A percentile compares a stretch with the other conserved stretches of the same genome.
phyloP scores from a whole-genome alignment of 2,797 vertebrate genomes.

The Poecilia wingei region DNA sequence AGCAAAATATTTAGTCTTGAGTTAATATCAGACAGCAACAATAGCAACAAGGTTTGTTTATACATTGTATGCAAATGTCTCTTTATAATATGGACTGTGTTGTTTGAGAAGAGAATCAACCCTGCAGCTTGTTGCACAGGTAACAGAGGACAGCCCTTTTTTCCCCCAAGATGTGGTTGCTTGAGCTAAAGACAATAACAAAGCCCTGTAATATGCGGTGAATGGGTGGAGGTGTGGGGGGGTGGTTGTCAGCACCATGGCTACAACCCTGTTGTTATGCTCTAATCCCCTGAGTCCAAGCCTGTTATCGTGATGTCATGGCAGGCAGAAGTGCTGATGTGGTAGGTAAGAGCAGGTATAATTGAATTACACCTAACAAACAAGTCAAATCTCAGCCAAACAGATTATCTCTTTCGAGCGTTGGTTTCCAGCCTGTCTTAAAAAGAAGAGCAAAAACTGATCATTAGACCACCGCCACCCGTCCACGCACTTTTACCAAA shows the following conservation, averaged over 20 bases:
- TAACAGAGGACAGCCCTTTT: neutral
- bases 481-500: neutral
- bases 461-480: slow-evolving; percentile 8
- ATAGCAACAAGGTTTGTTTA: neutral
- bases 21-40: neutral
- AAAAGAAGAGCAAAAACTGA: neutral
- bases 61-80: neutral
- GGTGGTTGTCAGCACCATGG: slow-evolving; percentile 48
- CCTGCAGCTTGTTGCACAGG: neutral
- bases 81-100: neutral
- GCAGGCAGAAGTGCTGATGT: slow-evolving; percentile 57
- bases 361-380: slow-evolving; percentile 61
- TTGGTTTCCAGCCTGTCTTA: slow-evolving; percentile 6
- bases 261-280: slow-evolving; percentile 34
- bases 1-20: neutral
- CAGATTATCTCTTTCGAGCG: slow-evolving; percentile 35
- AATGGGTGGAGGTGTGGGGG: neutral
- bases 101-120: slow-evolving; percentile 17
- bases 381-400: slow-evolving; percentile 11
- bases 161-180: slow-evolving; percentile 1
- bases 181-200: slow-evolving; percentile 40
- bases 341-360: slow-evolving; percentile 46
- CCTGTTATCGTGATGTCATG: slow-evolving; percentile 65
- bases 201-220: slow-evolving; percentile 10
- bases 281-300: slow-evolving; percentile 60